Base-by-base conservation (phyloP, 2,888 invertebrate species). In the Drosophila villosipedis region DNA sequence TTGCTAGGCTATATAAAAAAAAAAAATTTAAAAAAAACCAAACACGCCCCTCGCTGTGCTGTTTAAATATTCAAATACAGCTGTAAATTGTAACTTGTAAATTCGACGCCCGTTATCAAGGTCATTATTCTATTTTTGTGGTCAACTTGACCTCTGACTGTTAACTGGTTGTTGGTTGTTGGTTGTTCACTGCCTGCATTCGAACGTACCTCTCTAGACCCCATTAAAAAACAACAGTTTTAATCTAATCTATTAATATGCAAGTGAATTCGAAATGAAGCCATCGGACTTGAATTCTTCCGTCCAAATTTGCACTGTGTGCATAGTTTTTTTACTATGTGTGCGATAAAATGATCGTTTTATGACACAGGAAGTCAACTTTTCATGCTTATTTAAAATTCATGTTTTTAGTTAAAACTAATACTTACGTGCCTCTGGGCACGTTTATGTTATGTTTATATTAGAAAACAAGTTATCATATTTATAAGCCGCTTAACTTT, bases 61-160 rank as follows among this genome's bases (percentile, higher is more conserved):
- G 35, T 68, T 90, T 73, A 88, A 90, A 87, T 87, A 87, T 87
- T 87, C 70, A 87, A 90, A 90, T 85, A 78, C 80, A 88, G 80
- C 74, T 78, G 80, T 87, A 88, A 88, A 85, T 78, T 83, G 84
- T 89, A 81, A 89, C 69, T 74, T 80, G 79, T 75, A 73, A 76
- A 73, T 67, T 67, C 68, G 71, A 71, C 86, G 90, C 76, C 78
- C 89, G 87, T 84, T 80, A 73, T 74, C 88, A 86, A 89, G 86
- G 86, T 82, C 74, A 75, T 7, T 31, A 55, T 49, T 74, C 68
- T 73, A 70, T 69, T 72, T 68, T 59, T 76, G 67, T 69, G 67
- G 68, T 58, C 80, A 69, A 76, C 60, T 78, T 79, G 80, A 80
- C 80, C 79, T 79, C 64, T 79, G 77, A 19, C 53, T 60, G 30